A percentile compares a stretch with the other conserved stretches of the same genome.
Evolutionary conservation across 2,888 invertebrate genomes (phyloP).

Genomic region (Parasteatoda lunata): DNA sequence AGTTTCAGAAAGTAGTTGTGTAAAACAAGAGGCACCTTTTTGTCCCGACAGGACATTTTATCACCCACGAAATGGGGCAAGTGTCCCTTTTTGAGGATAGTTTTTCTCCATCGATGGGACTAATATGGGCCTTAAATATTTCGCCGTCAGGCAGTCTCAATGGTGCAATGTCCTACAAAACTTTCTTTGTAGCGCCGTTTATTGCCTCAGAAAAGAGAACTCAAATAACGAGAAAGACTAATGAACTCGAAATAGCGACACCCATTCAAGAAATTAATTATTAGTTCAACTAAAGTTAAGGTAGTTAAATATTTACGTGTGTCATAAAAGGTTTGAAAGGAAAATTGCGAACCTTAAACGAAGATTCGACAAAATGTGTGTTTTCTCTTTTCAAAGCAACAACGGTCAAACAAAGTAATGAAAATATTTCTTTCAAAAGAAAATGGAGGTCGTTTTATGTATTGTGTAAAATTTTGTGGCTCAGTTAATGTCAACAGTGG

Average conservation of each 20-base stretch:
- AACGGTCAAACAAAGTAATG: no score
- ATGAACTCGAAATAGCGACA: constrained; percentile 4
- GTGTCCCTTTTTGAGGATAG: constrained; percentile 7
- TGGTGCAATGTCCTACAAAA: neutral
- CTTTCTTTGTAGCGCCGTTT: constrained; percentile 21
- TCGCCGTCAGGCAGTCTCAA: constrained; percentile 18
- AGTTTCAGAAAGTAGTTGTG: constrained; percentile 16
- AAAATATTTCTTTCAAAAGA: no score
- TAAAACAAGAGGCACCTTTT: constrained; percentile 33
- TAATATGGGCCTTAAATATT: constrained; percentile 57
- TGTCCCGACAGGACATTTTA: constrained; percentile 37
- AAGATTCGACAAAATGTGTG: no score
- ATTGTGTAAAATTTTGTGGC: no score
- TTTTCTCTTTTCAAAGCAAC: no score
- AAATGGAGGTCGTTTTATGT: no score
- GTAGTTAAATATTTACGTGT: no score
- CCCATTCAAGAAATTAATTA: neutral
- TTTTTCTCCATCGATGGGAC: constrained; percentile 37
- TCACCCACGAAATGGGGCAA: constrained; percentile 50
- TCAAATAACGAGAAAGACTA: constrained; percentile 26
- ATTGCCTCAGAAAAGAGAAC: constrained; percentile 32
- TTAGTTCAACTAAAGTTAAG: neutral
- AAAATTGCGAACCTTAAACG: no score
- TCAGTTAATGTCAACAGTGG: no score
- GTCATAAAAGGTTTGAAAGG: no score